Evolutionary conservation across 2,113 vertebrate genomes (phyloP).

Genomic region (Brachyhypopomus gauderio): DNA sequence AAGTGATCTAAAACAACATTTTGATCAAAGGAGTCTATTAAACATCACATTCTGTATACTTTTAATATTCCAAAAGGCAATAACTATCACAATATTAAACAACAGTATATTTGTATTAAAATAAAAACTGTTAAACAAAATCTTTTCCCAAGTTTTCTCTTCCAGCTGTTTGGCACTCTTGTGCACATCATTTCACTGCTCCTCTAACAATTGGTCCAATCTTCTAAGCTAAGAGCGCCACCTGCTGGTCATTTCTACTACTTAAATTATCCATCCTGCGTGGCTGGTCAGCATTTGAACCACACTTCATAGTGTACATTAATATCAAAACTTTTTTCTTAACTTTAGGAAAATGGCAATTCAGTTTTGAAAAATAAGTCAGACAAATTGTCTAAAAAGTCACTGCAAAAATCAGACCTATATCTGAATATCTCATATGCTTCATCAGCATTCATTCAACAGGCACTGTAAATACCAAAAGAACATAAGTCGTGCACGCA

Average conservation of each 20-base stretch:
- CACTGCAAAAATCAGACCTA: not conserved
- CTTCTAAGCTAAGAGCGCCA: conserved; percentile 52
- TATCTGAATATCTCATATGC: not conserved
- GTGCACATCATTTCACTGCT: not conserved
- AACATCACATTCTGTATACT: too few species aligned
- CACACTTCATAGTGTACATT: not conserved
- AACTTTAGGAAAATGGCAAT: conserved; percentile 29
- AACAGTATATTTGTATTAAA: too few species aligned
- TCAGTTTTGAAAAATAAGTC: conserved; percentile 13
- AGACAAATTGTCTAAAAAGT: not conserved
- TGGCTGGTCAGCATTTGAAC: not conserved
- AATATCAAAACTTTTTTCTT: conserved; percentile 43
- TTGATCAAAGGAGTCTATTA: too few species aligned
- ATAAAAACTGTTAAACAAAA: too few species aligned
- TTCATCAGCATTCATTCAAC: not conserved
- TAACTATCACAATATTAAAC: too few species aligned
- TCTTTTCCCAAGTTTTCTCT: too few species aligned
- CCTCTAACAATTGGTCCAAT: not conserved
- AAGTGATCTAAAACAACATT: too few species aligned
- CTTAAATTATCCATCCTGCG: not conserved
- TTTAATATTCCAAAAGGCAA: too few species aligned
- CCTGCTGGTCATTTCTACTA: conserved; percentile 60
- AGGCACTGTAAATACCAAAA: not conserved
- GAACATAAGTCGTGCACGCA: not conserved
- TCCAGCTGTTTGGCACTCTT: not conserved